A percentile compares a stretch with the other conserved stretches of the same genome.
phyloP scores from a whole-genome alignment of 2,797 vertebrate species.

The Vespertilio murinus region DNA sequence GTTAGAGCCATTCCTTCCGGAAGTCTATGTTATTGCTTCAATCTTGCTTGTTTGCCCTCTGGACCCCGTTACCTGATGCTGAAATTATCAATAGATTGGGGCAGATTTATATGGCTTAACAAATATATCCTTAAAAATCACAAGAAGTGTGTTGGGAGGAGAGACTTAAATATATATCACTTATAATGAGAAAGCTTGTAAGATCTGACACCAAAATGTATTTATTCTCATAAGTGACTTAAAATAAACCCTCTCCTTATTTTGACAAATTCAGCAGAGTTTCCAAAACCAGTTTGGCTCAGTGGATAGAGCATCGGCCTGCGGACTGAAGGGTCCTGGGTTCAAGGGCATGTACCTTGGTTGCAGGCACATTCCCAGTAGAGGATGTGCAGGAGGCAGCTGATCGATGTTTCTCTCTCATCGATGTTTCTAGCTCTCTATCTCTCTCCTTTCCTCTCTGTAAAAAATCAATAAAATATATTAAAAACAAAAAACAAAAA shows the following conservation, averaged over 20 bases:
- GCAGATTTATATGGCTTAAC: not conserved
- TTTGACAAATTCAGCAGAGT: not conserved
- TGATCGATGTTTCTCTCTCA: no score
- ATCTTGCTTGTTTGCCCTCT: not conserved
- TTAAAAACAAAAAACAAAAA: no score
- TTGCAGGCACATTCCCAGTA: no score
- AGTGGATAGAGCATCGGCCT: no score
- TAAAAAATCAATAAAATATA: no score
- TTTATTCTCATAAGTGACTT: not conserved
- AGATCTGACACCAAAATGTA: not conserved
- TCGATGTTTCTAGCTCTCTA: no score
- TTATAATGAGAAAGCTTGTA: not conserved
- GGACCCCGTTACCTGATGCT: not conserved
- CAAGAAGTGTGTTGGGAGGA: not conserved
- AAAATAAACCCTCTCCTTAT: not conserved
- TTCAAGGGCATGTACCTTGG: no score
- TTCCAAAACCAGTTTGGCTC: no score
- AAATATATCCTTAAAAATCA: not conserved
- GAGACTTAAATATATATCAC: not conserved
- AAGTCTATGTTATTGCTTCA: not conserved
- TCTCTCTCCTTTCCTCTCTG: no score
- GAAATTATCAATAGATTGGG: not conserved
- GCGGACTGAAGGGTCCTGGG: no score
- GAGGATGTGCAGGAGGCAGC: no score
- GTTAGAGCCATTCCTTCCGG: not conserved